Evolutionary conservation across 2,888 invertebrate genomes (phyloP), one percentile per base, ranked within the genome.

Genomic region (Ophion ventricosus): DNA sequence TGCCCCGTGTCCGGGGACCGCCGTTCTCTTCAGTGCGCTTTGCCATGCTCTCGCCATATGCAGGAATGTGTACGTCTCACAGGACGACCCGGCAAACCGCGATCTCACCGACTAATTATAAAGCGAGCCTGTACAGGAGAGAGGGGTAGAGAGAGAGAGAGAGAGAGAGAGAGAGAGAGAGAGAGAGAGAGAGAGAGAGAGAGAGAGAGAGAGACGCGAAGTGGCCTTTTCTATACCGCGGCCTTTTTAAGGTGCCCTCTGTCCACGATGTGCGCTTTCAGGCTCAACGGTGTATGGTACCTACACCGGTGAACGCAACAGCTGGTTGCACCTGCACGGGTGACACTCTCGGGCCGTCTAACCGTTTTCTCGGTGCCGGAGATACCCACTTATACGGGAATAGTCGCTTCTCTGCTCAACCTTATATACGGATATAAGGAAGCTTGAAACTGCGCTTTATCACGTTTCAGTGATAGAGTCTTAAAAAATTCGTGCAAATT

Each of bases 301-400:
- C 17, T 66, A 56, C 74, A 66, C 35, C 54, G 40, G 70, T 29
- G 70, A 75, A 78, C 49, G 49, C 75, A 78, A 81, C 78, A 84
- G 84, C 81, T 84, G 84, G 84, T 80, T 82, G 84, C 86, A 80
- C 83, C 77, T 84, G 79, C 86, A 49, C 49, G 82, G 82, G 86
- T 87, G 87, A 87, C 87, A 86, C 83, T 85, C 76, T 73, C 77
- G 69, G 74, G 59, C 72, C 74, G 72, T 84, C 85, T 81, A 84
- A 79, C 83, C 84, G 81, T 82, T 82, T 84, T 79, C 79, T 40
- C 66, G 59, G 43, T 66, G 56, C 57, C 14, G 29, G 57, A 70
- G 72, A 82, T 75, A 75, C 59, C 57, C 11, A 79, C 84, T 84
- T 84, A 84, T 84, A 84, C 78, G 84, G 84, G 59, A 82, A 54